Evolutionary conservation across 2,888 invertebrate species (phyloP), one percentile per base, ranked within the genome.

Genomic region (Spatulosminthurus flaviceps): DNA sequence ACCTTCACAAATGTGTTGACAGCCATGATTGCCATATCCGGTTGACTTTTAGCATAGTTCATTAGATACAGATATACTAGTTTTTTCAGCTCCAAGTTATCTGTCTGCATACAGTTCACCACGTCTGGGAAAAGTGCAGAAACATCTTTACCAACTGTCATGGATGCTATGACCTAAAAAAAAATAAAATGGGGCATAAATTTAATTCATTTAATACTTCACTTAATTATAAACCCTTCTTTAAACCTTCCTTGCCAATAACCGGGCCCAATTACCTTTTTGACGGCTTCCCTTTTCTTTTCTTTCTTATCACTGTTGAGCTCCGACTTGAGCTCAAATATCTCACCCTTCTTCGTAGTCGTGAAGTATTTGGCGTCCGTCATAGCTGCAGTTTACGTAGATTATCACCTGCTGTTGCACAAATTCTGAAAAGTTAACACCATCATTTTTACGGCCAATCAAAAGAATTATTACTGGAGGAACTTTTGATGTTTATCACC

Each of bases 81-180:
- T 87, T 99, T 99, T 89, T 99, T 99, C 86, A 99, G 89, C 88
- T 99, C 99, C 87, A 99, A 90, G 89, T 99, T 99, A 88, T 99
- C 99, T 0, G 99, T 99, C 89, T 99, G 99, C 98, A 99, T 99
- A 88, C 99, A 99, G 89, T 99, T 99, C 34, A 99, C 98, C 0
- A 99, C 99, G 88, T 99, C 99, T 0, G 99, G 98, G 88, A 99
- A 99, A 21, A 99, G 89, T 0, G 98, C 97, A 0, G 95, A 95
- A 0, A 99, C 99, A 91, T 99, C 99, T 90, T 99, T 99, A 76
- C 99, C 99, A 26, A 99, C 99, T 7, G 99, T 99, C 99, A 99
- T 99, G 82, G 97, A 97, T 28, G 99, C 99, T 87, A 99, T 99
- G 24, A 99, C 98, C 93, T 97, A 34, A n/a, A n/a, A n/a, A n/a